These are phyloP conservation scores for Dendroctonus ponderosae DNA, from an alignment of 1,140 invertebrate genomes.

Conservation along the genomic window DNA sequence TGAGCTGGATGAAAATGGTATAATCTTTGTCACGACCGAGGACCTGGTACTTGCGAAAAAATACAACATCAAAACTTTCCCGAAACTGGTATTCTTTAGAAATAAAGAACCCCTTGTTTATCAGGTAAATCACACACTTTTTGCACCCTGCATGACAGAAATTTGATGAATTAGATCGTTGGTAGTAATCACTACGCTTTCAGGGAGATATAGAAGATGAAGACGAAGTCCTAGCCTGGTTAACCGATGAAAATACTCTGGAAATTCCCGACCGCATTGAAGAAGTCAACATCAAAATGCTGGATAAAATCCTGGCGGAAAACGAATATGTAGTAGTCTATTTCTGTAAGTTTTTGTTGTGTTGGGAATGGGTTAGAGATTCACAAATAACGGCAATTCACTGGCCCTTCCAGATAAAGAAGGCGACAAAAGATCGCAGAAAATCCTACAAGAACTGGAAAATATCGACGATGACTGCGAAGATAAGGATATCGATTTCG, in stretches of 20 bases:
- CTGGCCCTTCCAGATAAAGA: slow-evolving; percentile 69
- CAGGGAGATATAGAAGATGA: slow-evolving; percentile 84
- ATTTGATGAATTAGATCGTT: neutral
- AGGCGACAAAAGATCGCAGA: slow-evolving; percentile 85
- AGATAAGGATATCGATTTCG: slow-evolving; percentile 87
- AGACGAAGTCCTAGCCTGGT: slow-evolving; percentile 86
- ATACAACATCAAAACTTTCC: slow-evolving; percentile 80
- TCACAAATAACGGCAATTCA: neutral
- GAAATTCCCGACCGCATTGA: slow-evolving; percentile 92
- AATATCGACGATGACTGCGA: slow-evolving; percentile 95
- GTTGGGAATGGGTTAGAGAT: too few relatives aligned
- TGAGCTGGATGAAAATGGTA: slow-evolving; percentile 88
- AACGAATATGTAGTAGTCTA: slow-evolving; percentile 89
- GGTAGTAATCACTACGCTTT: slow-evolving; percentile 7
- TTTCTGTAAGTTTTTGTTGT: slow-evolving; percentile 66
- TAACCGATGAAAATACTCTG: slow-evolving; percentile 87
- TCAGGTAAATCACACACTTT: slow-evolving; percentile 13
- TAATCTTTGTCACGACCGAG: slow-evolving; percentile 91
- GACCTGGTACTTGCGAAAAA: slow-evolving; percentile 80
- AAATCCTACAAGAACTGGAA: slow-evolving; percentile 86
- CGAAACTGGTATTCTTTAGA: slow-evolving; percentile 84
- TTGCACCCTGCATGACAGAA: neutral
- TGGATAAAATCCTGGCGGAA: slow-evolving; percentile 85
- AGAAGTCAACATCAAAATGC: slow-evolving; percentile 87
- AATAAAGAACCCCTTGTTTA: slow-evolving; percentile 79